A percentile compares a stretch with the other conserved stretches of the same genome.
Conservation (phyloP, 23 tunicate species). For the Oikopleura albicans region DNA sequence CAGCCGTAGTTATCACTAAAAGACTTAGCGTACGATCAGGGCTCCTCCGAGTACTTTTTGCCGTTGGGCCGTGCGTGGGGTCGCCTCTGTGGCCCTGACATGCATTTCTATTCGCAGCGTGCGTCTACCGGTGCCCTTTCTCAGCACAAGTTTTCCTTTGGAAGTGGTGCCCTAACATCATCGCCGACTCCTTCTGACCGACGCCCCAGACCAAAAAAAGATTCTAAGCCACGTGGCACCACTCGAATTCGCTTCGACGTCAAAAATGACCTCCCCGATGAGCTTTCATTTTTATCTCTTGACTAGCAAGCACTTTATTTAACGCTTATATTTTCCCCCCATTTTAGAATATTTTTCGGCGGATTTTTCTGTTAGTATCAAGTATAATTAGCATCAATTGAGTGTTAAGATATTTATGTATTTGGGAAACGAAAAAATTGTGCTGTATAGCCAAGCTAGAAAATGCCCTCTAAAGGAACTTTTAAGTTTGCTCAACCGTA, state of each 20-base stretch:
- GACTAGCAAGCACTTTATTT: too few species aligned
- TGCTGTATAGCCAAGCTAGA: too few species aligned
- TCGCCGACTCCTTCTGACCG: not conserved
- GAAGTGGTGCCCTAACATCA: not conserved
- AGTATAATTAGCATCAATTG: too few species aligned
- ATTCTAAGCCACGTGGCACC: not conserved
- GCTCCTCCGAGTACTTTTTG: not conserved
- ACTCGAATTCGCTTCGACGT: not conserved
- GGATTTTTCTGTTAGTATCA: too few species aligned
- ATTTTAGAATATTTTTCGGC: too few species aligned
- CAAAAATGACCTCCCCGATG: not conserved
- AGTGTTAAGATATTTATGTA: too few species aligned
- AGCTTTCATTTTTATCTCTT: not conserved
- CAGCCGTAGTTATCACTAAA: not conserved
- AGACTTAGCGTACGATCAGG: not conserved
- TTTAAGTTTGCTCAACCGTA: too few species aligned
- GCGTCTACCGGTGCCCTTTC: not conserved
- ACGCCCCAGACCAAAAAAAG: not conserved
- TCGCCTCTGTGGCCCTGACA: not conserved
- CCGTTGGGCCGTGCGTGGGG: slow-evolving; percentile 7
- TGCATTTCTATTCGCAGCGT: not conserved
- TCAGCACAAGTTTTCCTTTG: not conserved
- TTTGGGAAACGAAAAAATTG: too few species aligned
- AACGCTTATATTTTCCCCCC: too few species aligned
- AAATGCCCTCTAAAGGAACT: too few species aligned